These are phyloP conservation scores for Tetanocera ferruginea DNA, from an alignment of 2,888 invertebrate genomes.

Conservation along the genomic window DNA sequence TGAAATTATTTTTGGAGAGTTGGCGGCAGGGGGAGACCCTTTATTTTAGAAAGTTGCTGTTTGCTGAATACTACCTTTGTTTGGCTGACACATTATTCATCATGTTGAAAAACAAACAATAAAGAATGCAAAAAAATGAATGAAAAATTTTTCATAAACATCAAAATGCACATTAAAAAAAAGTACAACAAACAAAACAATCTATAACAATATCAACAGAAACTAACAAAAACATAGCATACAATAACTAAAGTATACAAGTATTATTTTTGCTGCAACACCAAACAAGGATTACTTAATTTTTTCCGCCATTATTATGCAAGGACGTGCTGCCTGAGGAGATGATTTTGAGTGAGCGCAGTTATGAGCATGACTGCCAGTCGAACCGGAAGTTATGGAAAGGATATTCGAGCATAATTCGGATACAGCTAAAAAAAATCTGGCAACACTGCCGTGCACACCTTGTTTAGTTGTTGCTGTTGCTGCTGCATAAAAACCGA, in stretches of 20 bases:
- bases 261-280: slow-evolving; percentile 2
- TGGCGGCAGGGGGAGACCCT: neutral
- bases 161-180: neutral
- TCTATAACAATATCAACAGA: neutral
- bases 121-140: neutral
- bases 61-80: neutral
- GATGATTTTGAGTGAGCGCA: neutral
- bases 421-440: neutral
- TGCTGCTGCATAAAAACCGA: neutral
- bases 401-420: neutral
- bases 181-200: neutral
- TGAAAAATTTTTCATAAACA: slow-evolving; percentile 14
- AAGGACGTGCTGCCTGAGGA: neutral
- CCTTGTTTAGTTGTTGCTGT: neutral
- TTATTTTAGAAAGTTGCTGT: too few species aligned
- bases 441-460: slow-evolving; percentile 16
- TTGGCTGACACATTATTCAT: neutral
- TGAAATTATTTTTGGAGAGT: neutral
- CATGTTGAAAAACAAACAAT: neutral
- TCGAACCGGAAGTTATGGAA: neutral
- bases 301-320: neutral
- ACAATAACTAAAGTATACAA: neutral
- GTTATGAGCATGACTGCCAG: neutral
- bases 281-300: slow-evolving; percentile 26
- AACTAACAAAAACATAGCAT: neutral